phyloP scores from a whole-genome alignment of 2,797 vertebrate genomes.

The Sibirionetta formosa region DNA sequence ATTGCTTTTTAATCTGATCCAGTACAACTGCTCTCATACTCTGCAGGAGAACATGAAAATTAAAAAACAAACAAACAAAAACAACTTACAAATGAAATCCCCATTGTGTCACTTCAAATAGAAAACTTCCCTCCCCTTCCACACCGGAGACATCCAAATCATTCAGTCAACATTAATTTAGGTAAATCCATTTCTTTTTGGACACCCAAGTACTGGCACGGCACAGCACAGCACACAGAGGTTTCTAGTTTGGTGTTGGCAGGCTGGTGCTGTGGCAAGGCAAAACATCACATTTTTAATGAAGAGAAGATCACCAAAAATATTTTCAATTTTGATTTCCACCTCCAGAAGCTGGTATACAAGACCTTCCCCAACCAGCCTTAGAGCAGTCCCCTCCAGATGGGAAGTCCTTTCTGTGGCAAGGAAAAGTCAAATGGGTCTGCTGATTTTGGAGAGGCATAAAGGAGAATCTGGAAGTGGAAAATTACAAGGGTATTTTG shows the following conservation, averaged over 20 bases:
- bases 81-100: neutral
- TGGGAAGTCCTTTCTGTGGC: neutral
- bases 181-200: neutral
- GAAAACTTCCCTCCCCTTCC: neutral
- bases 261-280: neutral
- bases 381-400: neutral
- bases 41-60: neutral
- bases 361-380: neutral
- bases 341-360: neutral
- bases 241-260: neutral
- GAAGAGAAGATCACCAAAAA: neutral
- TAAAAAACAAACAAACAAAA: neutral
- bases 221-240: neutral
- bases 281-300: neutral
- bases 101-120: neutral
- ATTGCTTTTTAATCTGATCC: neutral
- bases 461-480: neutral
- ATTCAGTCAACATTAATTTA: neutral
- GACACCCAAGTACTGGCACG: neutral
- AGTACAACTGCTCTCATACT: neutral
- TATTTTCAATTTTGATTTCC: neutral
- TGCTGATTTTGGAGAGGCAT: neutral
- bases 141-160: neutral
- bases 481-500: slow-evolving; percentile 37
- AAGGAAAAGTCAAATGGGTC: neutral